Conservation (phyloP, 2,888 invertebrate genomes). For the Cosmia trapezina region DNA sequence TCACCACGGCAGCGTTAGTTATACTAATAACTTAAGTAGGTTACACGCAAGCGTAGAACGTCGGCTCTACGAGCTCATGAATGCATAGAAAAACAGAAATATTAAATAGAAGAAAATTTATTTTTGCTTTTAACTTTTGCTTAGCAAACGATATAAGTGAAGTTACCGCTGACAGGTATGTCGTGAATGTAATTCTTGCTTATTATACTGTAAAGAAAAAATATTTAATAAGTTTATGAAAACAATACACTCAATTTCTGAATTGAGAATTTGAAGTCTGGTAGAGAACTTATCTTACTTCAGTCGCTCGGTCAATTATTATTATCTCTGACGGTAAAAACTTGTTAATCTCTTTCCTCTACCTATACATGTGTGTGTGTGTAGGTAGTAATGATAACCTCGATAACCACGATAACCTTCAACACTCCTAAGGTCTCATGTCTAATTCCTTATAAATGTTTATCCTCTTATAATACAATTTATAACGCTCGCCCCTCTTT, state of each 20-base stretch:
- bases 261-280: neutral
- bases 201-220: neutral
- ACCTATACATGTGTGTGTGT: too few relatives aligned
- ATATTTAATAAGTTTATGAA: too few relatives aligned
- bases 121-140: conserved; percentile 31
- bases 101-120: conserved; percentile 16
- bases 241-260: neutral
- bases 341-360: too few relatives aligned
- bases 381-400: too few relatives aligned
- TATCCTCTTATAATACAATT: neutral
- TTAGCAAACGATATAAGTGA: neutral
- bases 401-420: too few relatives aligned
- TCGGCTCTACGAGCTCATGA: conserved; percentile 11
- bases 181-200: neutral
- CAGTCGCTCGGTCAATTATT: too few relatives aligned
- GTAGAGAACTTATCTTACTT: too few relatives aligned
- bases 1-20: conserved; percentile 39
- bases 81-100: conserved; percentile 38
- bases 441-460: too few relatives aligned
- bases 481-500: neutral
- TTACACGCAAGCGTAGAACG: conserved; percentile 51
- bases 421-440: too few relatives aligned
- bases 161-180: conserved; percentile 24
- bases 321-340: too few relatives aligned
- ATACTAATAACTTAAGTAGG: conserved; percentile 49